phyloP scores from a whole-genome alignment of 1,140 invertebrate genomes.

The Drosophila hydei region DNA sequence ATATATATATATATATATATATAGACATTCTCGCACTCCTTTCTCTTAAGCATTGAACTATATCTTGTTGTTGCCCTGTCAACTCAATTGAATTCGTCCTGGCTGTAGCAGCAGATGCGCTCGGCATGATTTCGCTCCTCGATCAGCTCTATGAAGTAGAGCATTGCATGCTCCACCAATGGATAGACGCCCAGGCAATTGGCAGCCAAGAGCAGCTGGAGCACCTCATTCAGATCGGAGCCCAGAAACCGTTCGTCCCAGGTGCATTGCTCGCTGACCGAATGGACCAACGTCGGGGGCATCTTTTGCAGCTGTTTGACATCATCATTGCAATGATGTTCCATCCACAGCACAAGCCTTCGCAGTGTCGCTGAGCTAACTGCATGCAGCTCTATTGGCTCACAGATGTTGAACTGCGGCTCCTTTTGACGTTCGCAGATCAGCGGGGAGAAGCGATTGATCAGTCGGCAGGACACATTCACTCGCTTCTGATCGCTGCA shows the following conservation, averaged over 20 bases:
- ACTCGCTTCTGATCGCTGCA: conserved; percentile 45
- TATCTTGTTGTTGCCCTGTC: background rate
- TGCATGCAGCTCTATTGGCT: conserved; percentile 25
- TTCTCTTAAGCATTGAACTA: no score
- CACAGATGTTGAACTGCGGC: background rate
- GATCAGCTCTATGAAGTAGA: conserved; percentile 28
- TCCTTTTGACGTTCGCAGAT: conserved; percentile 11
- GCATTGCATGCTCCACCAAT: conserved; percentile 12
- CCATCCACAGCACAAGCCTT: conserved; percentile 48
- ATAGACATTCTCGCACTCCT: background rate
- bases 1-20: no score
- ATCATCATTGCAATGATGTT: conserved; percentile 22
- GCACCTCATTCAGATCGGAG: conserved; percentile 7
- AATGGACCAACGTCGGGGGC: conserved; percentile 1
- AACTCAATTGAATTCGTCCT: no score
- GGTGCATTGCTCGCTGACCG: background rate
- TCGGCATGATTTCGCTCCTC: conserved; percentile 16
- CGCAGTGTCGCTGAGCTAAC: conserved; percentile 39
- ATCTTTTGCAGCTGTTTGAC: background rate
- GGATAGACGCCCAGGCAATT: conserved; percentile 35
- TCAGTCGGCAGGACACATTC: conserved; percentile 25
- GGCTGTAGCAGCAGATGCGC: background rate
- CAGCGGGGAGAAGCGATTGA: conserved; percentile 31
- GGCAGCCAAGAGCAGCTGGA: conserved; percentile 47
- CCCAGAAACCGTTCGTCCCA: conserved; percentile 35